Conservation (phyloP, 64 coral and sea anemone species). For the Stichodactyla mertensii region DNA sequence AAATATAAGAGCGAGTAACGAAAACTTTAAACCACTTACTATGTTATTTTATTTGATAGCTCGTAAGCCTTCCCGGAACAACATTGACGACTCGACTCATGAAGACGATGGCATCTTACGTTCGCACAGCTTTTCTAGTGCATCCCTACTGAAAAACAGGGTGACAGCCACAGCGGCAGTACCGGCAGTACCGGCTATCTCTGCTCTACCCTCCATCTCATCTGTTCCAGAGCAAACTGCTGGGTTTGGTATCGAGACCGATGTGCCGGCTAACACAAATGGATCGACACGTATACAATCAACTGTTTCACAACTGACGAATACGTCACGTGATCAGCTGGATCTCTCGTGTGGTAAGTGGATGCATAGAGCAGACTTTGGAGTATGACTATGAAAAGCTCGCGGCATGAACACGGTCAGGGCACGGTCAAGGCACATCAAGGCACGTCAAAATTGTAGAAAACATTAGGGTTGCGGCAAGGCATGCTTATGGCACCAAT, state of each 20-base stretch:
- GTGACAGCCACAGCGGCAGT: not conserved
- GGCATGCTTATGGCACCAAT: too few species aligned
- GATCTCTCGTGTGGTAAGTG: not conserved
- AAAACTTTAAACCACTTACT: not conserved
- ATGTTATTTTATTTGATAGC: not conserved
- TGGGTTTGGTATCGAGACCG: not conserved
- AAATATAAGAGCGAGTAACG: not conserved
- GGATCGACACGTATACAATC: not conserved
- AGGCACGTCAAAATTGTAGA: too few species aligned
- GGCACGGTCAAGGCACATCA: too few species aligned
- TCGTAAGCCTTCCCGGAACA: not conserved
- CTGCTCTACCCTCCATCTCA: not conserved
- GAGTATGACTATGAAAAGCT: too few species aligned
- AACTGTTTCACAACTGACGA: not conserved
- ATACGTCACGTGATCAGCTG: not conserved
- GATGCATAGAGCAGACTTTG: too few species aligned
- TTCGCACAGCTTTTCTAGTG: conserved; percentile 14
- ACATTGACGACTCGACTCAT: not conserved
- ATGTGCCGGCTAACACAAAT: not conserved
- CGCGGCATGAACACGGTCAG: not conserved
- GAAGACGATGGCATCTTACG: not conserved
- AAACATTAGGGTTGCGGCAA: too few species aligned
- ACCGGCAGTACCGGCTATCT: conserved; percentile 6
- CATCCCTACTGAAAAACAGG: not conserved
- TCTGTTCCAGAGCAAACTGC: not conserved